phyloP scores from a whole-genome alignment of 2,113 vertebrate species.

The Tetrax tetrax region DNA sequence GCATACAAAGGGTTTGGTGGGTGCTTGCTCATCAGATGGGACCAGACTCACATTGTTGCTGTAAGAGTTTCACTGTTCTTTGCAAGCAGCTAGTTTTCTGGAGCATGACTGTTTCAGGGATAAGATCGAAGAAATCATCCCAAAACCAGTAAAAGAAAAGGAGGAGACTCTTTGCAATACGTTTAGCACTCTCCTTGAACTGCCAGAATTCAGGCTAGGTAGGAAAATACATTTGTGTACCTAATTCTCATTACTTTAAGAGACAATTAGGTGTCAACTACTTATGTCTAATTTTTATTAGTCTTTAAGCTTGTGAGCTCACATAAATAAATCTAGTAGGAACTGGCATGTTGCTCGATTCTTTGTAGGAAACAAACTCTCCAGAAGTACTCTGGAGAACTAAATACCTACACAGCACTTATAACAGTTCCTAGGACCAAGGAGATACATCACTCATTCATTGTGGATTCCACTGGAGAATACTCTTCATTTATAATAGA shows the following conservation, averaged over 20 bases:
- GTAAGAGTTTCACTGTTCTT: too few species aligned
- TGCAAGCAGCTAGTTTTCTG: neutral
- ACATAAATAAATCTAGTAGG: neutral
- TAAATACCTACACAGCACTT: constrained; percentile 1
- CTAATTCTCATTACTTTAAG: neutral
- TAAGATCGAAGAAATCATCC: neutral
- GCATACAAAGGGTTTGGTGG: neutral
- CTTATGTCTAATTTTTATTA: neutral
- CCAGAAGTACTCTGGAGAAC: neutral
- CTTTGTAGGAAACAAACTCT: neutral
- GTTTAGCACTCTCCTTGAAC: neutral
- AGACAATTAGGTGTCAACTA: neutral
- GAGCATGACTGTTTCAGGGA: neutral
- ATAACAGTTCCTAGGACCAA: neutral
- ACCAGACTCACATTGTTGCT: too few species aligned
- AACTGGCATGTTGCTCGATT: neutral
- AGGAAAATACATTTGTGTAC: neutral
- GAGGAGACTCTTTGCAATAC: neutral
- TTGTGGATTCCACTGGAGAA: constrained; percentile 24
- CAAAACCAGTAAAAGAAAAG: neutral
- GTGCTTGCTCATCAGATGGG: neutral
- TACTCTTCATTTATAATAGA: constrained; percentile 55
- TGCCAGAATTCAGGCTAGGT: neutral
- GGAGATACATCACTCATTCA: constrained; percentile 27
- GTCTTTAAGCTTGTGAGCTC: neutral